Percentiles rank a stretch among this genome's conserved stretches.
Conservation (phyloP, 2,888 invertebrate genomes). For the Bellardia bayeri region DNA sequence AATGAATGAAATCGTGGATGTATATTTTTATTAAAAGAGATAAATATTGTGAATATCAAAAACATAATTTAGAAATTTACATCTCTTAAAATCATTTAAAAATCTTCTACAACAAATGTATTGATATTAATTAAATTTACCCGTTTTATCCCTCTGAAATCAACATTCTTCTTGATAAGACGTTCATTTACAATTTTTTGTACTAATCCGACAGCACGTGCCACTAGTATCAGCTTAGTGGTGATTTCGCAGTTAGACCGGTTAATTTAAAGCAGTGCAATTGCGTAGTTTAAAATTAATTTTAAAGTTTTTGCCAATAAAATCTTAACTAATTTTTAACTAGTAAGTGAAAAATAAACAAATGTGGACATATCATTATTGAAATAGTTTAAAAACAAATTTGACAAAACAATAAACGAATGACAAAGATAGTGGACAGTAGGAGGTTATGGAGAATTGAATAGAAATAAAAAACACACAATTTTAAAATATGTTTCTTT, state of each 20-base stretch:
- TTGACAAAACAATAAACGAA: background rate
- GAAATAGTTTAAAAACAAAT: background rate
- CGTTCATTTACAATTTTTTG: background rate
- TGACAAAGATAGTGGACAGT: background rate
- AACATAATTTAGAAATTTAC: too few species aligned
- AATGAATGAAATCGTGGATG: background rate
- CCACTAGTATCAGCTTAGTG: background rate
- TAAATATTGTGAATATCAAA: background rate
- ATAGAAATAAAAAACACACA: background rate
- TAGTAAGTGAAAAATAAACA: constrained; percentile 14
- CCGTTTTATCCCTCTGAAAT: background rate
- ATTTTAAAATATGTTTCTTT: background rate
- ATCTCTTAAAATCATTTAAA: too few species aligned
- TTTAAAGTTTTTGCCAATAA: constrained; percentile 9
- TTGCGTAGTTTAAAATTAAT: background rate
- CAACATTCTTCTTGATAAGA: background rate
- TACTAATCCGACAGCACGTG: background rate
- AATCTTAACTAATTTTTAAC: background rate
- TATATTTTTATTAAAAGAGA: background rate
- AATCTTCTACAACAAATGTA: too few species aligned
- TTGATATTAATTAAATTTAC: background rate
- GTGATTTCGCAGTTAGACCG: constrained; percentile 3
- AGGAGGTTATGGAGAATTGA: constrained; percentile 10
- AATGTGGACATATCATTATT: background rate
- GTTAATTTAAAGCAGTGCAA: background rate